A percentile compares a stretch with the other conserved stretches of the same genome.
phyloP scores from a whole-genome alignment of 2,113 vertebrate genomes.

The Otocyon megalotis region DNA sequence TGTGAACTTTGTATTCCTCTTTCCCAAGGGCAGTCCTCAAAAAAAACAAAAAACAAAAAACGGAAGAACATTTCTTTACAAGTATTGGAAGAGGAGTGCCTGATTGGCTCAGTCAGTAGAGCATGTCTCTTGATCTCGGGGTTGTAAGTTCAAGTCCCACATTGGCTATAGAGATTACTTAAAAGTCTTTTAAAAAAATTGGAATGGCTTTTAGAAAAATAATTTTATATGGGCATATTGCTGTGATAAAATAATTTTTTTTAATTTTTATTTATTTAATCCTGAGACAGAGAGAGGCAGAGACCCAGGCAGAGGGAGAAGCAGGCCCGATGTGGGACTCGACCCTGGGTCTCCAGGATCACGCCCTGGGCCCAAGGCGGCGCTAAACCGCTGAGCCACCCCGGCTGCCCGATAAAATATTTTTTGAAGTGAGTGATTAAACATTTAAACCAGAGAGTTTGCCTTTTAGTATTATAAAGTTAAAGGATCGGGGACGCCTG shows the following conservation, averaged over 20 bases:
- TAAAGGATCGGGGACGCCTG: not conserved
- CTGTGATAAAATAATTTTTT: not conserved
- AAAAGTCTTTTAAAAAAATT: not conserved
- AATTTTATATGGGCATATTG: not conserved
- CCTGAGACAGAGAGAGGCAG: too few species aligned
- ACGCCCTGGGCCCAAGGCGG: too few species aligned
- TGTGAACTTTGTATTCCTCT: not conserved
- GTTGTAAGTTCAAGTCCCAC: not conserved
- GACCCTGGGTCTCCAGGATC: too few species aligned
- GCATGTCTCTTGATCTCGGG: not conserved
- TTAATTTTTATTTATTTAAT: too few species aligned
- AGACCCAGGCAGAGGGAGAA: too few species aligned
- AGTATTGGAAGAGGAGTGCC: not conserved
- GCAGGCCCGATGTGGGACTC: too few species aligned
- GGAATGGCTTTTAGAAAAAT: not conserved
- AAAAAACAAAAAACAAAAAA: constrained; percentile 44
- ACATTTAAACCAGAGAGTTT: not conserved
- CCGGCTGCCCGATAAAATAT: not conserved
- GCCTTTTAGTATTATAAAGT: constrained; percentile 8
- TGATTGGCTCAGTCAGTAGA: not conserved
- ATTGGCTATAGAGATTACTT: not conserved
- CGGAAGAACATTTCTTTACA: not conserved
- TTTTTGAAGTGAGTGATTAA: constrained; percentile 16
- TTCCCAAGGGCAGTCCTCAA: not conserved
- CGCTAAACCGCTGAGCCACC: too few species aligned